These are phyloP conservation scores for Chaetops frenatus DNA, from an alignment of 2,113 vertebrate genomes.

Conservation along the genomic window DNA sequence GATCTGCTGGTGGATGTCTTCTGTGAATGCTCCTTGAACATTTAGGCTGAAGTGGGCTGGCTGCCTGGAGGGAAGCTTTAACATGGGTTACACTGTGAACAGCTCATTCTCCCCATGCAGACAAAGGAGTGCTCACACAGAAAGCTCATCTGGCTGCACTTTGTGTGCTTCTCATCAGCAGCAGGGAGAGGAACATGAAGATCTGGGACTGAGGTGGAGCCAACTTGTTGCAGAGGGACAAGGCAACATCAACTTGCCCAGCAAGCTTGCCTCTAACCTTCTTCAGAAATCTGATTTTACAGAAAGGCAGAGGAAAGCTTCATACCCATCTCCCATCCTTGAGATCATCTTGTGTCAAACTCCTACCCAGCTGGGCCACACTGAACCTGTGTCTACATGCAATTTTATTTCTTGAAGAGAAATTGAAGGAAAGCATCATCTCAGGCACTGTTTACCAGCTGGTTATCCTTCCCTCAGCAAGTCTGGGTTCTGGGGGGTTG, in stretches of 20 bases:
- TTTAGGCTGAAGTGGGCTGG: background rate
- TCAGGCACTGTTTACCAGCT: background rate
- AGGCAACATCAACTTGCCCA: background rate
- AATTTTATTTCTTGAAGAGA: background rate
- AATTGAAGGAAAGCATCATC: background rate
- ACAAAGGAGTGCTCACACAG: background rate
- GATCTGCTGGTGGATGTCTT: background rate
- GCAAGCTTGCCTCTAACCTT: background rate
- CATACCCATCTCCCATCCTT: background rate
- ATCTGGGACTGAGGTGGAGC: background rate
- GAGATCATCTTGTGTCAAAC: background rate
- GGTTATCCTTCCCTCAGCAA: background rate
- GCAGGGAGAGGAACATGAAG: background rate
- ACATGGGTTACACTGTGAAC: background rate
- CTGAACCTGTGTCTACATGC: background rate
- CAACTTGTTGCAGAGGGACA: background rate
- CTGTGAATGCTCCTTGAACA: background rate
- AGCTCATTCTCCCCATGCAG: background rate
- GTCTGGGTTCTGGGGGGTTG: background rate
- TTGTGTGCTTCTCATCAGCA: background rate
- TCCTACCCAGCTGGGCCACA: background rate
- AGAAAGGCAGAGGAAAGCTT: background rate
- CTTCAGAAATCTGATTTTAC: background rate
- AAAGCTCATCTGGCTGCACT: background rate
- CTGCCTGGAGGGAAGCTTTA: background rate